phyloP scores from a whole-genome alignment of 2,113 vertebrate species.

The Neotragus pygmaeus region DNA sequence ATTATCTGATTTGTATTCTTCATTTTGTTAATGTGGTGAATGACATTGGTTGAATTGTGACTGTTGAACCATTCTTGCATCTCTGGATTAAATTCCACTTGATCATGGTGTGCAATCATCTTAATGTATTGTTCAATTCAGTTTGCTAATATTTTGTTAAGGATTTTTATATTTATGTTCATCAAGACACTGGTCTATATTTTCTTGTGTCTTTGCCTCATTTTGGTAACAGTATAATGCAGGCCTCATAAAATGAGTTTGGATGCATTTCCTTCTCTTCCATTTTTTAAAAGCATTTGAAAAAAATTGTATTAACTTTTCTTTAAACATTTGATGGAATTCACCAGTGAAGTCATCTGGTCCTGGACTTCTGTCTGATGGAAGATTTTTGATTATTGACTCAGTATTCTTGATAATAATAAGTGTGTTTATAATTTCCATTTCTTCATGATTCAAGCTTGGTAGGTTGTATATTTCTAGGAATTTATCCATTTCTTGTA shows the following conservation, averaged over 20 bases:
- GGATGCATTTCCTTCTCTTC: not conserved
- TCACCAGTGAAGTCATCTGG: not conserved
- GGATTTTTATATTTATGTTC: not conserved
- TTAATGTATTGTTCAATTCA: not conserved
- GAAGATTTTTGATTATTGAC: not conserved
- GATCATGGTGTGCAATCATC: not conserved
- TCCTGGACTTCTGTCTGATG: not conserved
- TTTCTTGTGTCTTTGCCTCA: not conserved
- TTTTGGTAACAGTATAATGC: not conserved
- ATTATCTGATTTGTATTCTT: not conserved
- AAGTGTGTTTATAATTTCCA: not conserved
- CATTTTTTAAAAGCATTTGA: not conserved
- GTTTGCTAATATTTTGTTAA: not conserved
- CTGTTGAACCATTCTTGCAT: not conserved
- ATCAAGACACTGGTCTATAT: not conserved
- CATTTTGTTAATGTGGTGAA: not conserved
- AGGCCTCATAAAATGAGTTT: not conserved
- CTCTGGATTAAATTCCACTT: not conserved
- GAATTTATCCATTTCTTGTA: not conserved
- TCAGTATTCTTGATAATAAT: not conserved
- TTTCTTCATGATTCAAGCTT: not conserved
- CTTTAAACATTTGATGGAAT: not conserved
- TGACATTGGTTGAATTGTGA: not conserved
- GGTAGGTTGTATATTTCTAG: not conserved
- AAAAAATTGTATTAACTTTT: not conserved